Percentiles rank a stretch among this genome's conserved stretches.
Evolutionary conservation across 1,140 invertebrate genomes (phyloP).

Genomic region (Chelonus insularis): DNA sequence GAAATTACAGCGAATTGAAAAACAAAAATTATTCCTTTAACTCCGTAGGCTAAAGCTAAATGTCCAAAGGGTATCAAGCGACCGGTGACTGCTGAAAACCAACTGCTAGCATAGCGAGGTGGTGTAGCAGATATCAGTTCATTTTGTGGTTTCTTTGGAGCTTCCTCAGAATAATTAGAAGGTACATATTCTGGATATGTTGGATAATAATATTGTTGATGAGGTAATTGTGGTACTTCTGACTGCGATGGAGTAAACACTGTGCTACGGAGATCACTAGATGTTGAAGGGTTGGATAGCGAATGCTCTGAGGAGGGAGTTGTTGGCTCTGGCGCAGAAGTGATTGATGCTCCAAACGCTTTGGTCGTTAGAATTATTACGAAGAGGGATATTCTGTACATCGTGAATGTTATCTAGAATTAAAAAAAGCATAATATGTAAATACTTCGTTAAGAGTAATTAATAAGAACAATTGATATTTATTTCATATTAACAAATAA

Average conservation of each 20-base stretch:
- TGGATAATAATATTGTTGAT: conserved; percentile 28
- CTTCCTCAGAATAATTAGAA: background rate
- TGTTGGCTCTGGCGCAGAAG: too few relatives aligned
- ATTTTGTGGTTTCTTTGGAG: background rate
- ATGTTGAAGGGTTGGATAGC: too few relatives aligned
- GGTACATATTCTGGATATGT: conserved; percentile 33
- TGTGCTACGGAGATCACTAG: too few relatives aligned
- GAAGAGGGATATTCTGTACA: too few relatives aligned
- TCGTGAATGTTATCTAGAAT: too few relatives aligned
- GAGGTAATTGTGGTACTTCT: background rate
- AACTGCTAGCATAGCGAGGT: conserved; percentile 3
- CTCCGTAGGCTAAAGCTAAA: conserved; percentile 28
- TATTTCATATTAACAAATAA: background rate
- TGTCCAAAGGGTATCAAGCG: conserved; percentile 30
- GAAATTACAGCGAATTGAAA: conserved; percentile 36
- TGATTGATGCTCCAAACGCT: too few relatives aligned
- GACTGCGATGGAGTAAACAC: too few relatives aligned
- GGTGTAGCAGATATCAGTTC: conserved; percentile 36
- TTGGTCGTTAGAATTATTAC: too few relatives aligned
- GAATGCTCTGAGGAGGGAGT: too few relatives aligned
- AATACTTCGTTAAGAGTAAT: too few relatives aligned
- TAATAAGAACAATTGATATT: background rate
- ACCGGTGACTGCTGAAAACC: conserved; percentile 15
- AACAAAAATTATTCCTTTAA: conserved; percentile 26
- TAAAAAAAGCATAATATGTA: too few relatives aligned